Conservation (phyloP, 2,888 invertebrate genomes). For the Gasteruption jaculator region DNA sequence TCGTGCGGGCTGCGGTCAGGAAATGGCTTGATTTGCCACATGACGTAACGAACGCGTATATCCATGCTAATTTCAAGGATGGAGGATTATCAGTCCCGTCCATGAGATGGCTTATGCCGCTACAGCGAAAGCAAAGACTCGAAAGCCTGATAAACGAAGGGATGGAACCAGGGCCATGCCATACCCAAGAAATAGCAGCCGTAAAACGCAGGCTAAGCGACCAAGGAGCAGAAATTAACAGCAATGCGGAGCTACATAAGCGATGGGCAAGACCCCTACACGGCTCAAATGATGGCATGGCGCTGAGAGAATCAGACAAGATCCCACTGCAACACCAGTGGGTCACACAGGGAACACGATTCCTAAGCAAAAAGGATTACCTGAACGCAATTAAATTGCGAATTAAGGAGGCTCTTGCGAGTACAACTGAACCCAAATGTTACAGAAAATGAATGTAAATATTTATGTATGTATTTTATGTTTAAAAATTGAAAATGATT, state of each 20-base stretch:
- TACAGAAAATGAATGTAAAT: too few relatives aligned
- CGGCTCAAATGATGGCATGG: slow-evolving; percentile 12
- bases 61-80: slow-evolving; percentile 13
- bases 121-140: not conserved
- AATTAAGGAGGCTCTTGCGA: too few relatives aligned
- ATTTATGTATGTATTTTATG: too few relatives aligned
- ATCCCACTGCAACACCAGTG: slow-evolving; percentile 11
- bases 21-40: slow-evolving; percentile 13
- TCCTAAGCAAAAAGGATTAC: slow-evolving; percentile 19
- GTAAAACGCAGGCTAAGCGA: not conserved
- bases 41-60: slow-evolving; percentile 16
- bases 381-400: slow-evolving; percentile 21
- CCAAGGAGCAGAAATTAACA: not conserved
- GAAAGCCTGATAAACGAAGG: too few relatives aligned
- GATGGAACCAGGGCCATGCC: too few relatives aligned
- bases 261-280: slow-evolving; percentile 20
- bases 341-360: slow-evolving; percentile 12
- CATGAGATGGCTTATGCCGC: slow-evolving; percentile 11
- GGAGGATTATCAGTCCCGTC: slow-evolving; percentile 16
- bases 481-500: too few relatives aligned
- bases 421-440: too few relatives aligned
- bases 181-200: too few relatives aligned
- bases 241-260: not conserved
- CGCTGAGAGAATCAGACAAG: slow-evolving; percentile 3
- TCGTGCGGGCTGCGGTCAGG: not conserved